A percentile compares a stretch with the other conserved stretches of the same genome.
These are phyloP conservation scores for Bos javanicus DNA, from an alignment of 2,113 vertebrate species.

Conservation along the genomic window DNA sequence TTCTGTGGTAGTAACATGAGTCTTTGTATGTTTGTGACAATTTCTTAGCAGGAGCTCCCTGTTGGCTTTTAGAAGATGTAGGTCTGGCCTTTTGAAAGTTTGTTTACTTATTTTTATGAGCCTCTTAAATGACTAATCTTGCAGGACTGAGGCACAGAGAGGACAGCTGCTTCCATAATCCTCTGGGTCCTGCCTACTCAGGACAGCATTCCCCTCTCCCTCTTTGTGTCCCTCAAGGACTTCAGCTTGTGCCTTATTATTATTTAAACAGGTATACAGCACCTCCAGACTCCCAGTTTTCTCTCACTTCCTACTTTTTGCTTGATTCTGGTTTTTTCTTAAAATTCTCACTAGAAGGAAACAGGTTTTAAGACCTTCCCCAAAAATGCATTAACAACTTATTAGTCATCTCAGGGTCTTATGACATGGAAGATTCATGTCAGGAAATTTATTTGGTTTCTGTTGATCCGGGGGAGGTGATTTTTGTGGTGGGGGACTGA, in stretches of 20 bases:
- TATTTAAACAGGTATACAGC: background rate
- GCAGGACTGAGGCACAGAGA: slow-evolving; percentile 45
- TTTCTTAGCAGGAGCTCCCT: slow-evolving; percentile 76
- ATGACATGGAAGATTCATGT: background rate
- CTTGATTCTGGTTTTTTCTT: background rate
- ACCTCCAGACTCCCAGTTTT: background rate
- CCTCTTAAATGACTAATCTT: slow-evolving; percentile 72
- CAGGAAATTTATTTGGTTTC: background rate
- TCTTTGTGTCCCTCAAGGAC: background rate
- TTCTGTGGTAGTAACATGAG: slow-evolving; percentile 76
- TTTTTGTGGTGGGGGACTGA: background rate
- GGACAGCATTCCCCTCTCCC: background rate
- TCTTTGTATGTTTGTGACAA: slow-evolving; percentile 77
- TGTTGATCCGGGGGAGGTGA: background rate
- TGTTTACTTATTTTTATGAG: slow-evolving; percentile 82
- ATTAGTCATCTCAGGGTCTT: background rate
- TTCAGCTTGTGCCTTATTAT: background rate
- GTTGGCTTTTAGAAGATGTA: slow-evolving; percentile 72
- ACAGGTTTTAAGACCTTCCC: background rate
- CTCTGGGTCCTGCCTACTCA: background rate
- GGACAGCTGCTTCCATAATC: slow-evolving; percentile 70
- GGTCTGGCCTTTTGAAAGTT: slow-evolving; percentile 77
- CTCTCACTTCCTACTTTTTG: slow-evolving; percentile 18
- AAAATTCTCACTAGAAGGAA: slow-evolving; percentile 34
- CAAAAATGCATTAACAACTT: background rate